These are phyloP conservation scores for Tympanoctomys barrerae DNA, from an alignment of 2,797 vertebrate species.

Conservation along the genomic window DNA sequence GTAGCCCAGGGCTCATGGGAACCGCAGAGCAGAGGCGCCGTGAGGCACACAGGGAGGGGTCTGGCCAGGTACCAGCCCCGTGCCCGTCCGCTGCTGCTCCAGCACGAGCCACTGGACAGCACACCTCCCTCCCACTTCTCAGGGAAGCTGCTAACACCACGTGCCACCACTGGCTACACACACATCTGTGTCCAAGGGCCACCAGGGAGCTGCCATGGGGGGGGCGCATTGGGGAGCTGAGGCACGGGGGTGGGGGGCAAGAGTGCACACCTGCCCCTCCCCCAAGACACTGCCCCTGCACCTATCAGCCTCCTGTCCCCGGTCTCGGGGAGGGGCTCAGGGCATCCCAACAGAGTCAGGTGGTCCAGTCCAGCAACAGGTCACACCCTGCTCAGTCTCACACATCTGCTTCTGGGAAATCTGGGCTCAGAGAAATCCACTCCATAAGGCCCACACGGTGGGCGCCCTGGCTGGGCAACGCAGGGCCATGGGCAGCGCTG, in stretches of 20 bases:
- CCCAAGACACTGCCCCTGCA: no score
- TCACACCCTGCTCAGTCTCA: background rate
- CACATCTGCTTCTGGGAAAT: background rate
- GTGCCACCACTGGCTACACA: rapidly evolving
- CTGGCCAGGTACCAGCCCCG: background rate
- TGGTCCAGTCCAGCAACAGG: background rate
- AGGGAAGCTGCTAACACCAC: background rate
- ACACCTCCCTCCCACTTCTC: no score
- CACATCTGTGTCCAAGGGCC: rapidly evolving
- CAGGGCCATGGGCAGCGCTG: background rate
- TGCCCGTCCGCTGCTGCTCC: background rate
- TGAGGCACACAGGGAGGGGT: rapidly evolving
- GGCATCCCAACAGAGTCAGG: background rate
- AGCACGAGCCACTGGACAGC: background rate
- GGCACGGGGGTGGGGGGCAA: rapidly evolving
- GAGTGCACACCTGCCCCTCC: background rate
- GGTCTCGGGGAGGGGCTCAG: background rate
- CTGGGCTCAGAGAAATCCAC: background rate
- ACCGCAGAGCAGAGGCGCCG: rapidly evolving
- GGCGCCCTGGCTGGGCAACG: rapidly evolving
- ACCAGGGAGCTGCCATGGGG: rapidly evolving
- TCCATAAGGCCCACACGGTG: rapidly evolving
- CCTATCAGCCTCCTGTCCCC: background rate
- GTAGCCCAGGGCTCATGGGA: background rate
- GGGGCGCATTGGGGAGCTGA: rapidly evolving